A percentile compares a stretch with the other conserved stretches of the same genome.
These are phyloP conservation scores for Monopis laevigella DNA, from an alignment of 2,888 invertebrate genomes.

Conservation along the genomic window DNA sequence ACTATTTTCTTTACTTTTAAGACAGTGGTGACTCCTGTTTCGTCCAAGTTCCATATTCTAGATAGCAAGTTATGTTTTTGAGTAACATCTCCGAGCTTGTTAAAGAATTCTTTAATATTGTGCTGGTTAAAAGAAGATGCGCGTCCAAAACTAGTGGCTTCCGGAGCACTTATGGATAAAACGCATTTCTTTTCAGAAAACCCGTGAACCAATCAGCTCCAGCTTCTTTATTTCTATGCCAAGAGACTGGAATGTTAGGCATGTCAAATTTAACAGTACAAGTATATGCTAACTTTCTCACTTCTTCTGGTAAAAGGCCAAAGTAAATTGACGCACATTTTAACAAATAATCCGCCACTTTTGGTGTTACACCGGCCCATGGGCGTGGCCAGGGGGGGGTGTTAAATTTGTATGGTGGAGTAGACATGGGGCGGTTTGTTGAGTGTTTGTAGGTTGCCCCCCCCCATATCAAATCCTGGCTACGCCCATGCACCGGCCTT, in stretches of 20 bases:
- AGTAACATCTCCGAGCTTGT: slow-evolving; percentile 15
- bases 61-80: background rate
- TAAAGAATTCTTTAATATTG: slow-evolving; percentile 21
- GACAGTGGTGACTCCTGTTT: slow-evolving; percentile 15
- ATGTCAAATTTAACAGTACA: slow-evolving; percentile 17
- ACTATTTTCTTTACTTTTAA: slow-evolving; percentile 14
- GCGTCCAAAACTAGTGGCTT: slow-evolving; percentile 24
- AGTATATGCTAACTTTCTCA: slow-evolving; percentile 16
- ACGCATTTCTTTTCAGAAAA: slow-evolving; percentile 19
- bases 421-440: too few relatives aligned
- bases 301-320: slow-evolving; percentile 17
- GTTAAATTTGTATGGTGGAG: too few relatives aligned
- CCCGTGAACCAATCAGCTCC: slow-evolving; percentile 19
- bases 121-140: too few relatives aligned
- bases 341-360: slow-evolving; percentile 12
- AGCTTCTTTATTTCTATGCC: slow-evolving; percentile 17
- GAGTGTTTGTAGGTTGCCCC: too few relatives aligned
- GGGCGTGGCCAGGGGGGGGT: too few relatives aligned
- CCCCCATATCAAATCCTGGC: too few relatives aligned
- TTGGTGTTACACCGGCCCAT: too few relatives aligned
- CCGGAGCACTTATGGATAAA: slow-evolving; percentile 19
- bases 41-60: slow-evolving; percentile 19
- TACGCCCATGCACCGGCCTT: too few relatives aligned
- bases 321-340: slow-evolving; percentile 17
- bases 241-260: slow-evolving; percentile 16